A percentile compares a stretch with the other conserved stretches of the same genome.
phyloP scores from a whole-genome alignment of 2,888 invertebrate genomes.

The Malthinus flaveolus region DNA sequence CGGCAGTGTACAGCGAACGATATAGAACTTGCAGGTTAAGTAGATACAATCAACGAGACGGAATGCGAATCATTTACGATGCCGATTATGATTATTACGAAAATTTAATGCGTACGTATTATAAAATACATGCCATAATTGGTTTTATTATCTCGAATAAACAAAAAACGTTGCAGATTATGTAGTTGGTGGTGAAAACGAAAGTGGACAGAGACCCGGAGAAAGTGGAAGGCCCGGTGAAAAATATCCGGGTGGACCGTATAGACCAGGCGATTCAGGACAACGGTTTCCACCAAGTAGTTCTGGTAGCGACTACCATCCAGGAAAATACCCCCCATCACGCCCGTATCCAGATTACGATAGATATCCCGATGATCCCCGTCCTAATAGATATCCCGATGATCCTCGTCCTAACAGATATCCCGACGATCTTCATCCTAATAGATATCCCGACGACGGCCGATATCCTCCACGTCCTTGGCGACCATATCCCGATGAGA shows the following conservation, averaged over 20 bases:
- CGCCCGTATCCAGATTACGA: conserved; percentile 18
- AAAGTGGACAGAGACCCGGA: conserved; percentile 33
- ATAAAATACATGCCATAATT: conserved; percentile 18
- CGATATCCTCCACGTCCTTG: conserved; percentile 18
- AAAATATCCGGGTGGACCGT: conserved; percentile 52
- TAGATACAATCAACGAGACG: conserved; percentile 84
- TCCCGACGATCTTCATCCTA: conserved; percentile 43
- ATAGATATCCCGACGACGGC: conserved; percentile 22
- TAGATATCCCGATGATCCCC: conserved; percentile 35
- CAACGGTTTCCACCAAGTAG: conserved; percentile 29
- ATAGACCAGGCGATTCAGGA: conserved; percentile 30
- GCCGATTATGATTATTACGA: conserved; percentile 93
- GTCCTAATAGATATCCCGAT: conserved; percentile 34
- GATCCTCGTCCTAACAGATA: conserved; percentile 17
- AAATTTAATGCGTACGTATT: conserved; percentile 84
- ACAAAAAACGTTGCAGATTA: conserved; percentile 48
- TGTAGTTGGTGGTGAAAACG: conserved; percentile 48
- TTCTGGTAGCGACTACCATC: conserved; percentile 51
- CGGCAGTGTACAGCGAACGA: conserved; percentile 85
- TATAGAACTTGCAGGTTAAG: conserved; percentile 83
- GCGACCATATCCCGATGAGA: conserved; percentile 17
- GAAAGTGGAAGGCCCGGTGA: conserved; percentile 29
- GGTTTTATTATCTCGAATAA: conserved; percentile 20
- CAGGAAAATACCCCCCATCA: conserved; percentile 33
- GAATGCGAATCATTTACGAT: conserved; percentile 86